Evolutionary conservation across 2,797 vertebrate genomes (phyloP), one percentile per base, ranked within the genome.

Genomic region (Enteromius mattozi): DNA sequence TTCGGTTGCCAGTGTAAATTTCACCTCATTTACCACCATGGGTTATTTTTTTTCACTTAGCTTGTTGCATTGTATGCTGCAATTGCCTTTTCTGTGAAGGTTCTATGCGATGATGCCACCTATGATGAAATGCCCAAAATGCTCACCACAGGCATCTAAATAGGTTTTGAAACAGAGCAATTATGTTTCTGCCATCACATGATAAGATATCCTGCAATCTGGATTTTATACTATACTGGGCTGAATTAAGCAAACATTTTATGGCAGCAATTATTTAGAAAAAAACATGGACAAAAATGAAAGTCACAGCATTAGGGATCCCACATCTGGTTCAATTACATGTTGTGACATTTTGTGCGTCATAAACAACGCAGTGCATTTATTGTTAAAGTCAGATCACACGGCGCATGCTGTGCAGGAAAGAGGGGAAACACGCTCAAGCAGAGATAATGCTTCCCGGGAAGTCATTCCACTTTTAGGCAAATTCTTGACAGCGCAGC

Each of bases 401-500:
- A 24, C 21, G 0, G 17, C 33, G n/a, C 47, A 47, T 27, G 76
- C 68, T 66, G 59, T 24, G 47, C 27, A 81, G 24, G 24, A 66
- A 47, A 56, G 19, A 81, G 51, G 33, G 19, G 19, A 70, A 66
- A 24, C 10, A 35, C 3, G 6, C 80, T 81, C 56, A 45, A 37
- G 63, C 71, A 40, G 24, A 66, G 71, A 51, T 65, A 42, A 78
- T 71, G 75, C 70, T 75, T 68, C 63, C 63, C 10, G n/a, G 65
- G 81, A 79, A 82, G 65, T 51, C 68, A 78, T 81, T 85, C 24
- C 35, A 82, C 65, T 85, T 89, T 59, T n/a, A 80, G 75, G 79
- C 71, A 33, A 40, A 61, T 61, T 69, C 56, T 78, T 84, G 76
- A 79, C 71, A 66, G 65, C 33, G 51, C 16, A 76, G 66, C 51